Evolutionary conservation across 2,888 invertebrate genomes (phyloP).

Genomic region (Periphyllus acericola): DNA sequence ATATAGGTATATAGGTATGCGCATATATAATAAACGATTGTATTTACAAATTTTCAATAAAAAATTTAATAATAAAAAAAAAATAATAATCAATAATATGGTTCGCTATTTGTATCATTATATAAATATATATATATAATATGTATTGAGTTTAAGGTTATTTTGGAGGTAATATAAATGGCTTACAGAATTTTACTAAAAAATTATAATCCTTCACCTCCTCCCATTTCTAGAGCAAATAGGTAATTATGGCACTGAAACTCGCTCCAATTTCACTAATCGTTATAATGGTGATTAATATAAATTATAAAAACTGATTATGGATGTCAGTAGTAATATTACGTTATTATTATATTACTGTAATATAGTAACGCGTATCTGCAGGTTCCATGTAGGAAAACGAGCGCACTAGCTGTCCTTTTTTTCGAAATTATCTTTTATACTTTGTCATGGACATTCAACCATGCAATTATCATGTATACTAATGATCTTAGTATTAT

Average conservation of each 20-base stretch:
- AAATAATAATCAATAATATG: not conserved
- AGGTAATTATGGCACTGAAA: not conserved
- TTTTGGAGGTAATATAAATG: no score
- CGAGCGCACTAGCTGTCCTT: not conserved
- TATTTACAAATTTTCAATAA: no score
- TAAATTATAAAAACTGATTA: not conserved
- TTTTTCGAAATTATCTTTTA: not conserved
- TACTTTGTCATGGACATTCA: not conserved
- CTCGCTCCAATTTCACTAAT: not conserved
- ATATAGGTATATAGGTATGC: no score
- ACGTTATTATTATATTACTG: no score
- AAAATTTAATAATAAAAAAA: not conserved
- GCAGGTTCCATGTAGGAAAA: not conserved
- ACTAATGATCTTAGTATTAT: not conserved
- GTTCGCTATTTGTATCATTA: not conserved
- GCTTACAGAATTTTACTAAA: no score
- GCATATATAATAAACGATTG: no score
- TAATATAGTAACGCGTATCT: not conserved
- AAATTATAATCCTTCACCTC: no score
- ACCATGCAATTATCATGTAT: not conserved
- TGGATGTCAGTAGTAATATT: not conserved
- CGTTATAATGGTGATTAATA: conserved; percentile 8
- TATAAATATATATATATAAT: no score
- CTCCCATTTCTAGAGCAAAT: no score
- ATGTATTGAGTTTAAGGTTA: not conserved